Evolutionary conservation across 2,797 vertebrate species (phyloP).

Genomic region (Falco concolor): DNA sequence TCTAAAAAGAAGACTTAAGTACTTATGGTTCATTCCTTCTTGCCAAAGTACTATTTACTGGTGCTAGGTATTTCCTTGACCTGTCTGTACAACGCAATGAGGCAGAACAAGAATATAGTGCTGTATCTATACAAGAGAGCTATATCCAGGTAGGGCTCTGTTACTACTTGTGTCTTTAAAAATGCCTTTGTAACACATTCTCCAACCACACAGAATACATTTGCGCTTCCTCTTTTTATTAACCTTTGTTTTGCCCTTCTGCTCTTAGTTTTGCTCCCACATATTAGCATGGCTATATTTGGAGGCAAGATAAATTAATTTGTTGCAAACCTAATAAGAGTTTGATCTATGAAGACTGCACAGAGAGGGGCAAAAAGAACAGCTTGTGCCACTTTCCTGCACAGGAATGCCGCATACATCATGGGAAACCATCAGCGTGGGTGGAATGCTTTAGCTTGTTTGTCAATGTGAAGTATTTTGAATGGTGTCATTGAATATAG

Average conservation of each 20-base stretch:
- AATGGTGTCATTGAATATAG: constrained; percentile 13
- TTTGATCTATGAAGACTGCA: background rate
- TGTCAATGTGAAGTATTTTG: constrained; percentile 22
- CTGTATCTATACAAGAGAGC: background rate
- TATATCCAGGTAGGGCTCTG: background rate
- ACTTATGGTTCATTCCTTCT: background rate
- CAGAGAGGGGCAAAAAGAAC: constrained; percentile 17
- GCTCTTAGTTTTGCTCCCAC: background rate
- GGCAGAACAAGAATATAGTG: background rate
- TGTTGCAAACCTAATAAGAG: background rate
- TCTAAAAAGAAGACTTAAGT: background rate
- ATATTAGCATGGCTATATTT: background rate
- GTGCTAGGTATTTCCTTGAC: background rate
- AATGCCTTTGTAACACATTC: background rate
- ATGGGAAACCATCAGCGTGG: background rate
- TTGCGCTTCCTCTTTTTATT: background rate
- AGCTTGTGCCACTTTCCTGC: constrained; percentile 40
- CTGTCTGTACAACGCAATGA: background rate
- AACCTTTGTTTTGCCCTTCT: constrained; percentile 36
- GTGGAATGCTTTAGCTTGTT: constrained; percentile 52
- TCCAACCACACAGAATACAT: background rate
- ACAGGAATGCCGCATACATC: constrained; percentile 19
- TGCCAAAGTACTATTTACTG: background rate
- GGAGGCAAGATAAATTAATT: background rate
- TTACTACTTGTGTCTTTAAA: background rate